These are phyloP conservation scores for Actinernus sp. DNA, from an alignment of 92 coral and sea anemone species.

Conservation along the genomic window DNA sequence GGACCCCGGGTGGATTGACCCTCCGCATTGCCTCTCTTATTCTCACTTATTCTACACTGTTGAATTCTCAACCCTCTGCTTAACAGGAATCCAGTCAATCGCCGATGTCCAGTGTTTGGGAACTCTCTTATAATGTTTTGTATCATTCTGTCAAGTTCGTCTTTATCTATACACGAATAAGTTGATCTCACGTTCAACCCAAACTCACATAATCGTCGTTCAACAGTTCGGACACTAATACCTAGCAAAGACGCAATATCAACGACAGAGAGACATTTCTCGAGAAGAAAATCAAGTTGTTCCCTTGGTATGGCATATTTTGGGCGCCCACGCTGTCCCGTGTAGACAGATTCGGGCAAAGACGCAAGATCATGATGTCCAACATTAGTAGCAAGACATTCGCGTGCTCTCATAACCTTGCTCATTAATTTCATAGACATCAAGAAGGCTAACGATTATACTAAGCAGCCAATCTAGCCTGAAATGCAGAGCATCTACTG, in stretches of 20 bases:
- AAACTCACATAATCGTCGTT: constrained; percentile 24
- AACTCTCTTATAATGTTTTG: no score
- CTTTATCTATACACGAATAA: constrained; percentile 13
- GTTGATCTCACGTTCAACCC: constrained; percentile 20
- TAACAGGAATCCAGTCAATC: no score
- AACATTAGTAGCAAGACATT: constrained; percentile 4
- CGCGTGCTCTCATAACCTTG: background rate
- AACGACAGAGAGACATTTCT: constrained; percentile 9
- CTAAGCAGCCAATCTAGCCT: constrained; percentile 38
- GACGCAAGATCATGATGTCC: background rate
- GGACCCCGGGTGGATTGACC: constrained; percentile 38
- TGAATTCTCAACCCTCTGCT: no score
- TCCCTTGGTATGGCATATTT: constrained; percentile 24
- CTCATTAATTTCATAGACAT: constrained; percentile 14
- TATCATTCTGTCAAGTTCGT: no score
- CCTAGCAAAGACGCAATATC: constrained; percentile 16
- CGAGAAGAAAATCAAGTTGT: constrained; percentile 17
- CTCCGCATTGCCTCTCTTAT: constrained; percentile 50
- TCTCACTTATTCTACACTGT: constrained; percentile 36
- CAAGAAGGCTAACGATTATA: constrained; percentile 5
- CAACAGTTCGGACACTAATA: constrained; percentile 27
- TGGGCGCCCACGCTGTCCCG: constrained; percentile 28
- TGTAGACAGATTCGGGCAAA: background rate
- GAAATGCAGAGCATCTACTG: no score
- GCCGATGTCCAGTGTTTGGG: no score